Percentiles rank a stretch among this genome's conserved stretches.
Conservation (phyloP, 2,113 vertebrate genomes). For the Nesogale talazaci region DNA sequence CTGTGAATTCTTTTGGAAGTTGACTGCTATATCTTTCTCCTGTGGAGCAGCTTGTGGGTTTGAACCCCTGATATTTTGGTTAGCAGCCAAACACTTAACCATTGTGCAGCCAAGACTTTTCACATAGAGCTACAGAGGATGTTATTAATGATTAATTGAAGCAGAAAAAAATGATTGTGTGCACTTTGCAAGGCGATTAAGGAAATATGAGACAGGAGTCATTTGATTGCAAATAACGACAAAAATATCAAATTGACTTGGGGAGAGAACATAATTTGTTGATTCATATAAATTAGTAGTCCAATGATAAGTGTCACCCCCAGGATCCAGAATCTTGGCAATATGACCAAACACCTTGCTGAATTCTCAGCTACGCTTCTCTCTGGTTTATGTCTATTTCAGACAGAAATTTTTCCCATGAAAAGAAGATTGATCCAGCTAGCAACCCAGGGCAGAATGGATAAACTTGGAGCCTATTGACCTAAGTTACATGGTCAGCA, state of each 20-base stretch:
- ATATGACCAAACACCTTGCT: not conserved
- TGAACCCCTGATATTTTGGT: not conserved
- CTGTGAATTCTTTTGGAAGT: no score
- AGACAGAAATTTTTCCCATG: not conserved
- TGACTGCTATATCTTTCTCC: no score
- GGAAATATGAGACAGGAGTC: not conserved
- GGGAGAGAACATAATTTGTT: not conserved
- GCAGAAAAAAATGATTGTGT: not conserved
- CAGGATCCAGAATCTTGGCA: not conserved
- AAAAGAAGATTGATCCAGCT: not conserved
- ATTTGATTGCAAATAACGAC: not conserved
- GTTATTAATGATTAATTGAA: not conserved
- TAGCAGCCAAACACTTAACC: not conserved
- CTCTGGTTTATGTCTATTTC: not conserved
- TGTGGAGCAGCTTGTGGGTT: not conserved
- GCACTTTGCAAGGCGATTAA: not conserved
- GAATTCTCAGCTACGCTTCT: not conserved
- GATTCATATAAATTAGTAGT: not conserved
- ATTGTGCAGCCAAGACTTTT: not conserved
- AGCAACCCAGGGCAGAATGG: not conserved
- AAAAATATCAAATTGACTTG: not conserved
- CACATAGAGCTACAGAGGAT: not conserved
- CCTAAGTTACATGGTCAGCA: not conserved
- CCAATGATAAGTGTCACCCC: not conserved
- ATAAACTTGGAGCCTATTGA: no score